Evolutionary conservation across 2,113 vertebrate species (phyloP), one percentile per base, ranked within the genome.

Genomic region (Dasypus novemcinctus): DNA sequence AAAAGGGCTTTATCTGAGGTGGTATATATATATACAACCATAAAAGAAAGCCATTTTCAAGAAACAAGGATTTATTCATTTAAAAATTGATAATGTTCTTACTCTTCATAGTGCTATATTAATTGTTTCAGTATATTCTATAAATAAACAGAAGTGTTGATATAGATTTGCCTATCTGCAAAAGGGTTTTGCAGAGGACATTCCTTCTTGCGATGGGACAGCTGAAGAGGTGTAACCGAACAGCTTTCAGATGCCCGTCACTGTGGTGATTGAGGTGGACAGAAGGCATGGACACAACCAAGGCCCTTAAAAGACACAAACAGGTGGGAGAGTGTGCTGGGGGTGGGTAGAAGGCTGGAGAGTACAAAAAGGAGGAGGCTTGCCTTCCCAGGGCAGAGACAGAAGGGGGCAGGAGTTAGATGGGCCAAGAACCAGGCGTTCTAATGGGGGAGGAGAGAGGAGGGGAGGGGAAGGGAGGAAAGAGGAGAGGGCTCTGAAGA

Each of bases 161-260:
- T 75, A 36, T 52, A 71, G 79, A 92, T 91, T 82, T 94, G 90
- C 91, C 75, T 87, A 59, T 97, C 6, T 10, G 94, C 91, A 97
- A 98, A 97, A 76, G 93, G 93, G 90, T 79, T 92, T 97, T 96
- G 96, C 0, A 36, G 88, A 93, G 84, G 95, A 54, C 91, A 88
- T 57, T 87, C 97, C 92, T 96, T 91, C 94, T 81, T 13, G 95
- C 61, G 31, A 17, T 0, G 9, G 96, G 98, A 99, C 99, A 99
- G 99, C 99, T 99, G 99, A 99, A 94, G 99, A 98, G 96, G 98
- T 99, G 99, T 99, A 99, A 99, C 98, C 99, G 99, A 98, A 98
- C 96, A 99, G 98, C 98, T 98, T 98, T 98, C 98, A 98, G 96
- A 98, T 97, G 98, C 95, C 94, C 98, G 99, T 99, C 99, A 99